phyloP scores from a whole-genome alignment of 92 coral and sea anemone species.

The Phymanthus crucifer region DNA sequence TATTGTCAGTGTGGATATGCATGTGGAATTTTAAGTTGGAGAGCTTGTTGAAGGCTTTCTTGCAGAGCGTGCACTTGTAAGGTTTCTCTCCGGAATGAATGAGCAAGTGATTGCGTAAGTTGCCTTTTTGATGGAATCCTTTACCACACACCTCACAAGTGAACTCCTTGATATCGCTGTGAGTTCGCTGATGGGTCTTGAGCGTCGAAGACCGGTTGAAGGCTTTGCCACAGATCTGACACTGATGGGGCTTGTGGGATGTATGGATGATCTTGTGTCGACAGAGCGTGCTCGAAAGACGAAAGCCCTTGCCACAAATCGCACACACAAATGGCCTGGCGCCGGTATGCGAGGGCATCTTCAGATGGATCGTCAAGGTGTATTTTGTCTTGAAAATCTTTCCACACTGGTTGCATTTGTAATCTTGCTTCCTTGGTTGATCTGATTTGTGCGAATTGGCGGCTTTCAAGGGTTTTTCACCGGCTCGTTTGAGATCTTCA shows the following conservation, averaged over 20 bases:
- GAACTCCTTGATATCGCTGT: constrained; percentile 90
- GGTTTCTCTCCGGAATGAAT: constrained; percentile 99
- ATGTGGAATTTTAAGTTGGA: constrained; percentile 95
- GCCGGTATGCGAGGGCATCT: constrained; percentile 99
- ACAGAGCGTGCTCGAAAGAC: constrained; percentile 94
- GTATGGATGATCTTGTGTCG: constrained; percentile 98
- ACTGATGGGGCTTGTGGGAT: constrained; percentile 92
- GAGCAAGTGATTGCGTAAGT: constrained; percentile 90
- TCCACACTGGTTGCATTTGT: constrained; percentile 94
- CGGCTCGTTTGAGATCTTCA: not conserved
- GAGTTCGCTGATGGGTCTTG: constrained; percentile 96
- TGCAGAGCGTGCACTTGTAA: constrained; percentile 84
- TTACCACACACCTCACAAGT: constrained; percentile 88
- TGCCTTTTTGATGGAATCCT: constrained; percentile 99
- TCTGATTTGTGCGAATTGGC: constrained; percentile 6
- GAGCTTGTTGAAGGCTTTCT: constrained; percentile 95
- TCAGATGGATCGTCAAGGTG: constrained; percentile 94
- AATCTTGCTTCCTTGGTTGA: constrained; percentile 33
- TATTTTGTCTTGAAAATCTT: constrained; percentile 96
- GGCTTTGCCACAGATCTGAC: constrained; percentile 92
- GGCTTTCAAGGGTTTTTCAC: not conserved
- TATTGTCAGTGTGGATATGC: constrained; percentile 97
- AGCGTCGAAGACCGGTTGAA: constrained; percentile 99
- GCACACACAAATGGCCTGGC: constrained; percentile 99
- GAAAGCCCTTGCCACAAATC: constrained; percentile 98